Base-by-base conservation (phyloP, 2,797 vertebrate genomes). In the Gallinago solitaria region DNA sequence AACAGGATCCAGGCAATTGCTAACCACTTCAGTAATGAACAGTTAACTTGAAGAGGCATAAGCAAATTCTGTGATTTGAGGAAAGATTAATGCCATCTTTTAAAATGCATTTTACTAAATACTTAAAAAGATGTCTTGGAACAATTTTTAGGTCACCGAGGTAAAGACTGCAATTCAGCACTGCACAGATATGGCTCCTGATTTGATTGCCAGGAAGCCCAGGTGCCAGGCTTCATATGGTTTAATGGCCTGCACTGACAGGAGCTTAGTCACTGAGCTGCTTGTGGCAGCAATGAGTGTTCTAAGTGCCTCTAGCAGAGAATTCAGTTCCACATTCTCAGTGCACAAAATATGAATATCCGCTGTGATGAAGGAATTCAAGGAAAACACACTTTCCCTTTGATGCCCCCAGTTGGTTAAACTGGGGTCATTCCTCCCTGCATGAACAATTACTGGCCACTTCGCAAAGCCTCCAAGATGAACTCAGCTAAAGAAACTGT, bases 161-260 rank as follows among this genome's bases (percentile, higher is more conserved):
- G 87, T 75, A 93, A 95, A 90, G 61, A 47, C 32, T 47, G 20
- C 48, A 53, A 92, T 89, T 92, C 59, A 80, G 33, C 7, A 0
- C 43, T 53, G 41, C 57, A 75, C 12, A 74, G 53, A 67, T 69
- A 83, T 3, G 33, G 56, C 54, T 91, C 27, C 41, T 91, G 57
- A 96, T 96, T 87, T 37, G 10, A 94, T 93, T 93, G 73, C n/a
- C 33, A 76, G 73, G 54, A 91, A 91, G 30, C 27, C 69, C 76
- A 56, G 73, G 53, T 71, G 37, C 65, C 87, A 93, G 90, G 37
- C 73, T 89, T 91, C 87, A 25, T 68, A 48, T 12, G 21, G 48
- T 78, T 91, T 85, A 92, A 92, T 35, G 57, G 61, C 33, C 65
- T 80, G 77, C 79, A 32, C 50, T 89, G 91, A 88, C 92, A 95